Evolutionary conservation across 2,888 invertebrate genomes (phyloP).

Genomic region (Resseliella maxima): DNA sequence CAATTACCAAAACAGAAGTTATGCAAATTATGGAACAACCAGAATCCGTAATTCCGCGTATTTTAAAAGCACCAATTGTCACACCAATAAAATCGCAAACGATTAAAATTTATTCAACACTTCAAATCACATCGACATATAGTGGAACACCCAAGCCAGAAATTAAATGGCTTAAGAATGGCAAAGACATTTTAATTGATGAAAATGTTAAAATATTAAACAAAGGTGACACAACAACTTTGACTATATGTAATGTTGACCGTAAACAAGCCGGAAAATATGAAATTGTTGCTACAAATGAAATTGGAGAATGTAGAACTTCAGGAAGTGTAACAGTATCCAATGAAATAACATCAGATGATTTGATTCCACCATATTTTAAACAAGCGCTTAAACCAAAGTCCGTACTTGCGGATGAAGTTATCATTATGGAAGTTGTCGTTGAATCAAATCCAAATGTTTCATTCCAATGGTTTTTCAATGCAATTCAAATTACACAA

Average conservation of each 20-base stretch:
- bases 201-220: constrained; percentile 73
- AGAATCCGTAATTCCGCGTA: constrained; percentile 62
- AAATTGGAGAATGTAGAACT: constrained; percentile 81
- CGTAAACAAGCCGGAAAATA: constrained; percentile 88
- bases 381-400: constrained; percentile 78
- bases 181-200: constrained; percentile 76
- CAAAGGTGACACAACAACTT: constrained; percentile 73
- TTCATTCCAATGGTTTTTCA: constrained; percentile 89
- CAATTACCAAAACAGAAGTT: constrained; percentile 76
- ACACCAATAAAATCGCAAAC: constrained; percentile 82
- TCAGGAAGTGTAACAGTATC: constrained; percentile 85
- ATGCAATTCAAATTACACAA: constrained; percentile 77
- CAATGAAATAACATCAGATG: constrained; percentile 71
- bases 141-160: constrained; percentile 78
- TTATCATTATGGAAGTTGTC: constrained; percentile 80
- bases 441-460: constrained; percentile 83
- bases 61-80: constrained; percentile 78
- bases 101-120: constrained; percentile 76
- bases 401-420: constrained; percentile 78
- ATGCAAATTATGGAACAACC: constrained; percentile 67
- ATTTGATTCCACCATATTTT: constrained; percentile 79
- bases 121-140: constrained; percentile 78
- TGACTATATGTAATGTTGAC: constrained; percentile 75
- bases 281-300: constrained; percentile 84
- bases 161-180: constrained; percentile 88